Evolutionary conservation across 2,888 invertebrate species (phyloP).

Genomic region (Tethea ocularis): DNA sequence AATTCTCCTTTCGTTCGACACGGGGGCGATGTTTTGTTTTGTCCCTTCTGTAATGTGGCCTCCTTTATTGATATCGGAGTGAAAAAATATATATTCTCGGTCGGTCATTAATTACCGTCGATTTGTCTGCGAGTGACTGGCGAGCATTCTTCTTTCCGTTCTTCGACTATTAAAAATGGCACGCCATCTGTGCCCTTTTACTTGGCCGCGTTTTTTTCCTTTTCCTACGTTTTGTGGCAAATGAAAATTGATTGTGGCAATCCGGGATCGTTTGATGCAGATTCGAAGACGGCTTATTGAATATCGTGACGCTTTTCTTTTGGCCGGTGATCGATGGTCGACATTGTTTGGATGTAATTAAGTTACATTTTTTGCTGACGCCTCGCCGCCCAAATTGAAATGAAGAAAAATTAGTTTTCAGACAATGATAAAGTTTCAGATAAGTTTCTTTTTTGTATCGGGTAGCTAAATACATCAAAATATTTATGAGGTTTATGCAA

Average conservation of each 20-base stretch:
- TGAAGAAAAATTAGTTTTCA: slow-evolving; percentile 21
- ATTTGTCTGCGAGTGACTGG: slow-evolving; percentile 79
- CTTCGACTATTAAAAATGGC: slow-evolving; percentile 78
- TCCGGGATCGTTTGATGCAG: slow-evolving; percentile 75
- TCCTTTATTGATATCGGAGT: slow-evolving; percentile 73
- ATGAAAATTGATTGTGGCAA: slow-evolving; percentile 81
- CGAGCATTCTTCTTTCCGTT: slow-evolving; percentile 59
- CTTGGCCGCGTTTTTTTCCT: slow-evolving; percentile 40
- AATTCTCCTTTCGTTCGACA: slow-evolving; percentile 83
- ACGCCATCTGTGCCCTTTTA: slow-evolving; percentile 60
- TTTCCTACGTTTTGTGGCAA: slow-evolving; percentile 42
- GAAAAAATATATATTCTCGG: slow-evolving; percentile 62
- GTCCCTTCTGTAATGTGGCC: slow-evolving; percentile 71
- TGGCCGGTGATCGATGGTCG: slow-evolving; percentile 62
- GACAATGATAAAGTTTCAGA: neutral
- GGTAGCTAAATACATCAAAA: neutral
- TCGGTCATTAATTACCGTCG: slow-evolving; percentile 78
- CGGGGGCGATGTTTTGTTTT: slow-evolving; percentile 74
- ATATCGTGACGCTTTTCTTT: slow-evolving; percentile 57
- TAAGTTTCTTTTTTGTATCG: neutral
- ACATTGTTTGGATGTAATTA: slow-evolving; percentile 32
- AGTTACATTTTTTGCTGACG: slow-evolving; percentile 34
- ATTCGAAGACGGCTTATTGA: slow-evolving; percentile 62
- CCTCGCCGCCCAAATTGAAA: slow-evolving; percentile 14
- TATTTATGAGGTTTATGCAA: neutral